Evolutionary conservation across 2,113 vertebrate genomes (phyloP).

Genomic region (Cephalophus harveyi): DNA sequence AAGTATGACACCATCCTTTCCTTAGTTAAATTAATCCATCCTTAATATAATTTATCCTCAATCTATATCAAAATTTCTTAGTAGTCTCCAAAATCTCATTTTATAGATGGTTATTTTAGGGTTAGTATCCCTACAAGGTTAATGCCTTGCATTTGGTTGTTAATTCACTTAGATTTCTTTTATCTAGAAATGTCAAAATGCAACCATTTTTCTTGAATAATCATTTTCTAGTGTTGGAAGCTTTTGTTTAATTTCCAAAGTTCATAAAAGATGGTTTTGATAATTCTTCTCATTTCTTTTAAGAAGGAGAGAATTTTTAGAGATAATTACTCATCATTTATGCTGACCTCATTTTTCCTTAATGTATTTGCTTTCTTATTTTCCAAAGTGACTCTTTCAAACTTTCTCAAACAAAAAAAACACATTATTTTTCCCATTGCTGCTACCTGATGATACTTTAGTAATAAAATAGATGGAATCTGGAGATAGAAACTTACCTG

Average conservation of each 20-base stretch:
- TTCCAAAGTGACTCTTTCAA: background rate
- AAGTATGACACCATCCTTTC: background rate
- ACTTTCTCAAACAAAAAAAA: background rate
- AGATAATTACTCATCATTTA: background rate
- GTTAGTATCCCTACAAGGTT: background rate
- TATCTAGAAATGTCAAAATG: background rate
- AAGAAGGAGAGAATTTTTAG: background rate
- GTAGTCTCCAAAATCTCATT: background rate
- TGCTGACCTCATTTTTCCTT: background rate
- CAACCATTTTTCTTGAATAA: background rate
- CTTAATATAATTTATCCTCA: background rate
- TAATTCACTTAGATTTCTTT: background rate
- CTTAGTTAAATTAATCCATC: background rate
- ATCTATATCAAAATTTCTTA: background rate
- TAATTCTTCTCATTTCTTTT: background rate
- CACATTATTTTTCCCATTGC: background rate
- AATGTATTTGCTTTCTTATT: background rate
- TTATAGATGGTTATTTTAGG: background rate
- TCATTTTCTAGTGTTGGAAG: background rate
- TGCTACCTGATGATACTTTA: background rate
- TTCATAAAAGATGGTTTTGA: background rate
- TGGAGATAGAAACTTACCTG: background rate
- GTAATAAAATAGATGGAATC: background rate
- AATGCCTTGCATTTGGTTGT: background rate
- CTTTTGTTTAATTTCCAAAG: background rate